Evolutionary conservation across 2,888 invertebrate genomes (phyloP), one percentile per base, ranked within the genome.

Genomic region (Latrodectus elegans): DNA sequence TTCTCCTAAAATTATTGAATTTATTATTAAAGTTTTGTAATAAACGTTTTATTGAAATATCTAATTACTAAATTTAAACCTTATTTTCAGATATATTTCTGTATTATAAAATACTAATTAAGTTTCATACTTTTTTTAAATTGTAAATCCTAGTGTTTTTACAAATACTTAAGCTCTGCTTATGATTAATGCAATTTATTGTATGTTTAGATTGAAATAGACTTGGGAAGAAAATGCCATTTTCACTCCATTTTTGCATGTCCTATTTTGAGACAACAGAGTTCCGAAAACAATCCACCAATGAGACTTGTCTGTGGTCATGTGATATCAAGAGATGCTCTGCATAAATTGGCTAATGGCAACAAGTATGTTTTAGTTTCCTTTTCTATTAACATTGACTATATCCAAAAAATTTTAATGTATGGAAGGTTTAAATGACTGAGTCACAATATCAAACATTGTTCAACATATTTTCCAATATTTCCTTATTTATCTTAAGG

Each of bases 221-320:
- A 99, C 91, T 94, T 98, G 90, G 98, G 98, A 65, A 94, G 94
- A 83, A 97, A 97, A 90, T 96, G 96, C 91, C 95, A 97, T 90
- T 98, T 97, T 92, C 99, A 99, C 93, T 99, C 99, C 9, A 96
- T 99, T 92, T 99, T 99, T 93, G 98, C 99, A 38, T 99, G 99
- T 92, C 99, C 99, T 11, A 99, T 99, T 91, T 94, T 99, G 89
- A 95, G 99, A 82, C 99, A 99, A 92, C 99, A 99, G 92, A 97
- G 97, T 71, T 96, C 97, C 0, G 97, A 98, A 90, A 95, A 95
- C 90, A 99, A 99, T 94, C 99, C 99, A 84, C 99, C 99, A 17
- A 98, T 99, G 96, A 94, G 97, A 90, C 94, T 99, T 89, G 95
- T 97, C 4, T 99, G 99, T 93, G 99, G 99, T 4, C 99, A 99